phyloP scores from a whole-genome alignment of 2,888 invertebrate genomes.

The Drosophila neonasuta region DNA sequence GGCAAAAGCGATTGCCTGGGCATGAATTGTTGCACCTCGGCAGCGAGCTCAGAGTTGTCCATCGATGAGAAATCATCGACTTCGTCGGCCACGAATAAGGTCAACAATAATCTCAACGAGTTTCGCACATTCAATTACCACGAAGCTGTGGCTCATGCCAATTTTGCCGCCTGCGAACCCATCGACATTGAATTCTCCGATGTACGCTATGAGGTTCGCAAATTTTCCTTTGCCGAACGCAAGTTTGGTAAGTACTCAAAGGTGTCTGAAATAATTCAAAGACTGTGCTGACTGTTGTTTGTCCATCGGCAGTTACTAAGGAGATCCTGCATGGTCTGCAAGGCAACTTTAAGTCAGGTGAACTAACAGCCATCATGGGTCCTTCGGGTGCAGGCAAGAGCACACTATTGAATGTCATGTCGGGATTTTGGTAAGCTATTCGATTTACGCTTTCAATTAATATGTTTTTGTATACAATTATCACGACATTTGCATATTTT shows the following conservation, averaged over 20 bases:
- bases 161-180: slow-evolving; percentile 83
- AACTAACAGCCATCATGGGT: slow-evolving; percentile 98
- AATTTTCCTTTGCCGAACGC: slow-evolving; percentile 84
- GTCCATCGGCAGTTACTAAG: slow-evolving; percentile 81
- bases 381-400: slow-evolving; percentile 98
- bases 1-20: slow-evolving; percentile 44
- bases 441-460: not conserved
- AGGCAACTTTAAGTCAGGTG: slow-evolving; percentile 89
- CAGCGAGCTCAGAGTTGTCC: slow-evolving; percentile 76
- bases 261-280: not conserved
- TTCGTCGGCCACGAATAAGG: slow-evolving; percentile 45
- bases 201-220: slow-evolving; percentile 85
- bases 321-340: slow-evolving; percentile 85
- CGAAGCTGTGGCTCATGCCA: slow-evolving; percentile 59
- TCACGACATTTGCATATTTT: not conserved
- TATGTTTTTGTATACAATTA: too few relatives aligned
- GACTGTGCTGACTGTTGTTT: not conserved
- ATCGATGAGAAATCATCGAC: slow-evolving; percentile 67
- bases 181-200: slow-evolving; percentile 88
- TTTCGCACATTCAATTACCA: slow-evolving; percentile 45
- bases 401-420: slow-evolving; percentile 95
- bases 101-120: slow-evolving; percentile 66
- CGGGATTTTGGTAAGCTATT: slow-evolving; percentile 94
- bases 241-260: slow-evolving; percentile 84
- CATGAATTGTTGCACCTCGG: slow-evolving; percentile 78